These are phyloP conservation scores for Barypeithes pellucidus DNA, from an alignment of 2,888 invertebrate genomes.

Conservation along the genomic window DNA sequence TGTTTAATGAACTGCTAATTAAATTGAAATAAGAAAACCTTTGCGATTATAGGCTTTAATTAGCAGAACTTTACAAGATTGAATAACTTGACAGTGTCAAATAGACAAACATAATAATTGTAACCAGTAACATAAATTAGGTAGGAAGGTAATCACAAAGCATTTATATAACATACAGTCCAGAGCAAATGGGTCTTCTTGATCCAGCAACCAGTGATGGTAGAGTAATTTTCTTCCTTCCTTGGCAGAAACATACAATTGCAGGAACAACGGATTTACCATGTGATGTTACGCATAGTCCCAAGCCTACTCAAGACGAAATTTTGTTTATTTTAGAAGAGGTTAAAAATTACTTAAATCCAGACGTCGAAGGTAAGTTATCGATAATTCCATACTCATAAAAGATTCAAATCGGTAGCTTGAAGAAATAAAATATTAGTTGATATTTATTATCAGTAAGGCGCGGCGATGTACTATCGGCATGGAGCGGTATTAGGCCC, in stretches of 20 bases:
- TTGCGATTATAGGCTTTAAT: no score
- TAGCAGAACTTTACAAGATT: no score
- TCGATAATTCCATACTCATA: neutral
- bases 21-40: no score
- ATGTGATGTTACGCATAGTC: constrained; percentile 93
- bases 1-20: no score
- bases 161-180: no score
- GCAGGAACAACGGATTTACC: constrained; percentile 98
- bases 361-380: constrained; percentile 90
- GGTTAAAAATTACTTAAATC: constrained; percentile 96
- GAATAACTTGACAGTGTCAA: no score
- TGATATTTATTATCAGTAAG: constrained; percentile 76
- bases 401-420: no score
- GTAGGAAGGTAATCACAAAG: no score
- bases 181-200: constrained; percentile 96
- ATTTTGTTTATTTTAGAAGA: constrained; percentile 98
- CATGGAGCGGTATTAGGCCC: constrained; percentile 98
- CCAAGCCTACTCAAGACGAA: constrained; percentile 96
- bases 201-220: constrained; percentile 99
- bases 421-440: neutral
- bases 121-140: no score
- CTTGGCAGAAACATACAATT: constrained; percentile 96
- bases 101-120: no score
- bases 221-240: constrained; percentile 98
- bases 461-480: constrained; percentile 97